Conservation (phyloP, 2,888 invertebrate species). For the Ypsolopha scabrella region DNA sequence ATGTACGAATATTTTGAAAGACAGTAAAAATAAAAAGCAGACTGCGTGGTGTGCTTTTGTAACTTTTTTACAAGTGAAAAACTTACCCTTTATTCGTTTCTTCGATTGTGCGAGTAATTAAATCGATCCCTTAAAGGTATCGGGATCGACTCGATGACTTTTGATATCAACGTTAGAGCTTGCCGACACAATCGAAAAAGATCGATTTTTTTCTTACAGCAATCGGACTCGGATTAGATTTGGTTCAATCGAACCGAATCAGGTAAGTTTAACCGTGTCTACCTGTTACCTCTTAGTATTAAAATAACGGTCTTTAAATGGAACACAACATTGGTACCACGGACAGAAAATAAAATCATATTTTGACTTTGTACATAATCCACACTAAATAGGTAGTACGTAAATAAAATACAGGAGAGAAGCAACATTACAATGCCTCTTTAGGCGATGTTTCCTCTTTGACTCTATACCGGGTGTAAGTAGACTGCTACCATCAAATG, state of each 20-base stretch:
- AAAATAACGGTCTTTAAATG: no score
- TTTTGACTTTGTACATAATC: no score
- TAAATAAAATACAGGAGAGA: no score
- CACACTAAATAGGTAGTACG: no score
- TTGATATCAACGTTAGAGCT: constrained; percentile 47
- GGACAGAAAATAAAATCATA: no score
- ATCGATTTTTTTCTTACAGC: constrained; percentile 46
- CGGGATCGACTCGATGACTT: constrained; percentile 42
- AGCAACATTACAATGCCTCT: no score
- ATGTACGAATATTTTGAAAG: no score
- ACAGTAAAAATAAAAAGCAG: neutral
- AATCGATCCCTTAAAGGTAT: constrained; percentile 36
- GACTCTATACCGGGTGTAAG: no score
- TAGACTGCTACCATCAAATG: no score
- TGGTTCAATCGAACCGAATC: constrained; percentile 22
- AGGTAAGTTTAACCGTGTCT: constrained; percentile 26
- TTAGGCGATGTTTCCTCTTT: no score
- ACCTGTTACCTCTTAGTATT: constrained; percentile 1
- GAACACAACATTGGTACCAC: no score
- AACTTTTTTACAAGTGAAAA: neutral
- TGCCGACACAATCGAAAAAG: constrained; percentile 51
- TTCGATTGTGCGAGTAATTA: constrained; percentile 31
- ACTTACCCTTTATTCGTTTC: constrained; percentile 1
- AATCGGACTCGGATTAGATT: constrained; percentile 57
- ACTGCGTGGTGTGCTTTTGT: neutral